Evolutionary conservation across 2,113 vertebrate species (phyloP).

Genomic region (zebrafish (Danio rerio)): GRCz12tu NC_133198.1:31166501-31167000

Average conservation of each 20-base stretch:
- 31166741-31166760: conserved; percentile 8
- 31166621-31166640: conserved; percentile 22
- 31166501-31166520: too few relatives aligned
- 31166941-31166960: too few relatives aligned
- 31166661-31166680: conserved; percentile 48
- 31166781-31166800: background rate
- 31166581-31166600: conserved; percentile 17
- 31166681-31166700: conserved; percentile 43
- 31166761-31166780: background rate
- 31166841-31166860: background rate
- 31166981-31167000: too few relatives aligned
- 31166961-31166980: too few relatives aligned
- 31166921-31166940: too few relatives aligned
- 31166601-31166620: conserved; percentile 21
- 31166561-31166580: conserved; percentile 18
- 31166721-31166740: conserved; percentile 29
- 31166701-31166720: conserved; percentile 24
- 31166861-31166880: background rate
- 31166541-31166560: conserved; percentile 12
- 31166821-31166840: background rate
- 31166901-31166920: too few relatives aligned
- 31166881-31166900: too few relatives aligned
- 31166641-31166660: conserved; percentile 62
- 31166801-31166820: conserved; percentile 9
- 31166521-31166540: background rate